phyloP scores from a whole-genome alignment of 2,888 invertebrate genomes.

The Zele albiditarsus region DNA sequence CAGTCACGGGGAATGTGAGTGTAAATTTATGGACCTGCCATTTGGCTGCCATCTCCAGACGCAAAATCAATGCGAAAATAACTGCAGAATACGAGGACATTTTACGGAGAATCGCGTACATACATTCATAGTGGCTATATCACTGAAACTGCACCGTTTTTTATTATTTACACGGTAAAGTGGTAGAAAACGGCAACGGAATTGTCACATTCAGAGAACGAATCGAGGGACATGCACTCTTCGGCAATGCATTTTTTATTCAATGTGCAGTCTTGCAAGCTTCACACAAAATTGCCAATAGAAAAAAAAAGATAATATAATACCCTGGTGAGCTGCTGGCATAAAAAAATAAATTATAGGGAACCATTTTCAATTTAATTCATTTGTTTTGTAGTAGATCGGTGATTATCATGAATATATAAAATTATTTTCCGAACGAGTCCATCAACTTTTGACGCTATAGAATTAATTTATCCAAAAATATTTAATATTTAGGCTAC shows the following conservation, averaged over 20 bases:
- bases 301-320: neutral
- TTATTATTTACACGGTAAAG: neutral
- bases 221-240: neutral
- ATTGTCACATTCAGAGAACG: neutral
- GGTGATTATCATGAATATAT: too few relatives aligned
- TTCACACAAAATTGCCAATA: neutral
- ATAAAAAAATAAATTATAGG: too few relatives aligned
- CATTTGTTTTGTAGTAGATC: too few relatives aligned
- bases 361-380: too few relatives aligned
- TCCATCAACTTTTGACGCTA: too few relatives aligned
- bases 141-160: neutral
- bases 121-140: neutral
- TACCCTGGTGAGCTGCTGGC: too few relatives aligned
- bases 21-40: constrained; percentile 12
- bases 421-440: too few relatives aligned
- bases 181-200: neutral
- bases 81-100: neutral
- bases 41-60: neutral
- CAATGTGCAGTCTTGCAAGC: neutral
- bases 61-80: constrained; percentile 8
- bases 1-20: constrained; percentile 20
- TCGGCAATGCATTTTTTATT: neutral
- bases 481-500: too few relatives aligned
- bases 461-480: too few relatives aligned
- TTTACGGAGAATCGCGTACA: neutral